phyloP scores from a whole-genome alignment of 2,113 vertebrate genomes.

The Acanthochromis polyacanthus region DNA sequence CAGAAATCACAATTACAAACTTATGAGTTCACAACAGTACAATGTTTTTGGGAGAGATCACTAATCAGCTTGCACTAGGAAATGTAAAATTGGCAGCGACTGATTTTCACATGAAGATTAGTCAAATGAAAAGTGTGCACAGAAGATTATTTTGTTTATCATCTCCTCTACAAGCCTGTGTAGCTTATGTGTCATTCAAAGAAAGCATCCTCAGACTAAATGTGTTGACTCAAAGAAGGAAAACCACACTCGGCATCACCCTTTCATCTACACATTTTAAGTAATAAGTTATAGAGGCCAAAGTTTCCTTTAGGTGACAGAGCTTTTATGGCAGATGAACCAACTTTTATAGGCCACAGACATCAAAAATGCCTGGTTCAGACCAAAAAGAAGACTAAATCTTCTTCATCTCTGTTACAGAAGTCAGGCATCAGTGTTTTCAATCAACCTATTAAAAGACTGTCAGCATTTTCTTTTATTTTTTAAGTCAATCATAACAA shows the following conservation, averaged over 20 bases:
- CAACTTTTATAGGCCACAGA: slow-evolving; percentile 5
- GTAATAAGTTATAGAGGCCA: slow-evolving; percentile 4
- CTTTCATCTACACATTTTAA: not conserved
- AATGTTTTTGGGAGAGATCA: not conserved
- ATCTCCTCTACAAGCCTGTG: not conserved
- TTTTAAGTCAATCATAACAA: slow-evolving; percentile 2
- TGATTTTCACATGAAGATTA: not conserved
- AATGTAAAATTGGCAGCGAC: not conserved
- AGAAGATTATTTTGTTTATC: not conserved
- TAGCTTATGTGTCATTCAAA: not conserved
- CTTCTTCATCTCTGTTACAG: not conserved
- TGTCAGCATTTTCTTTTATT: not conserved
- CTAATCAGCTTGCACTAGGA: too few species aligned
- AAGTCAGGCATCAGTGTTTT: slow-evolving; percentile 4
- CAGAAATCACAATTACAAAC: slow-evolving; percentile 7
- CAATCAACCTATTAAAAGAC: not conserved
- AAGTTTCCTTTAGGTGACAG: slow-evolving; percentile 43
- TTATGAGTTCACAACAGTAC: not conserved
- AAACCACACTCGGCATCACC: not conserved
- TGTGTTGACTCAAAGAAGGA: too few species aligned
- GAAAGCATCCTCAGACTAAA: not conserved
- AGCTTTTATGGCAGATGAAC: slow-evolving; percentile 5
- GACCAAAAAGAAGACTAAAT: not conserved
- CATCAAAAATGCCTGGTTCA: not conserved
- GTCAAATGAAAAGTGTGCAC: not conserved